phyloP scores from a whole-genome alignment of 1,140 invertebrate genomes.

The Andricus grossulariae region DNA sequence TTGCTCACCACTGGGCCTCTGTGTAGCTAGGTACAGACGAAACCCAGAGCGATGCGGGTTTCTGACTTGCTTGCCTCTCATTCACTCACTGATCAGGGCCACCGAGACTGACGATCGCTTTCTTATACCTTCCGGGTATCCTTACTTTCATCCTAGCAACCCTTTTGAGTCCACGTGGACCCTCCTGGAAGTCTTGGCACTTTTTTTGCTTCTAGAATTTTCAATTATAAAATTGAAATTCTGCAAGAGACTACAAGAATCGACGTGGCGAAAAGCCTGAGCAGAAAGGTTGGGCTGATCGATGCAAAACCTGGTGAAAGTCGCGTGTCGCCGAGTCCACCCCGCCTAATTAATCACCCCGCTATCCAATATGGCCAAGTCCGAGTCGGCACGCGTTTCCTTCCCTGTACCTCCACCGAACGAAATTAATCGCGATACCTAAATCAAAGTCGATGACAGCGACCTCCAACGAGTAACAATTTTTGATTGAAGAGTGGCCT shows the following conservation, averaged over 20 bases:
- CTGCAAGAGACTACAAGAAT: not conserved
- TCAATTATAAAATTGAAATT: no score
- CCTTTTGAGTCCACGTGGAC: no score
- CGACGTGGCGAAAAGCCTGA: not conserved
- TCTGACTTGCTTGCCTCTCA: conserved; percentile 59
- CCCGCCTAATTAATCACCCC: conserved; percentile 61
- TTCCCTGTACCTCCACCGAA: conserved; percentile 51
- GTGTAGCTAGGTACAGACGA: conserved; percentile 55
- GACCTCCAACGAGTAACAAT: conserved; percentile 19
- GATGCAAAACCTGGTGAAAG: conserved; percentile 58
- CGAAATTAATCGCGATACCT: conserved; percentile 63
- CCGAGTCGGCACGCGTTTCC: conserved; percentile 51
- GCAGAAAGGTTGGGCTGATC: conserved; percentile 52
- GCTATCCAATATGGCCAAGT: conserved; percentile 58
- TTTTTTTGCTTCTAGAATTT: not conserved
- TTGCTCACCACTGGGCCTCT: conserved; percentile 41
- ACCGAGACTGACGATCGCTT: conserved; percentile 45
- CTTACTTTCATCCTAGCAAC: not conserved
- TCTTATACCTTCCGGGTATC: conserved; percentile 43
- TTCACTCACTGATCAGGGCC: conserved; percentile 60
- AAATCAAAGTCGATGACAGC: conserved; percentile 59
- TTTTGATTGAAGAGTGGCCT: not conserved
- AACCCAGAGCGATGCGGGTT: conserved; percentile 61
- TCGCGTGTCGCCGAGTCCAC: conserved; percentile 58
- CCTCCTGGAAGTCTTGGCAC: not conserved